These are phyloP conservation scores for Pterocles gutturalis DNA, from an alignment of 2,113 vertebrate genomes.

Conservation along the genomic window DNA sequence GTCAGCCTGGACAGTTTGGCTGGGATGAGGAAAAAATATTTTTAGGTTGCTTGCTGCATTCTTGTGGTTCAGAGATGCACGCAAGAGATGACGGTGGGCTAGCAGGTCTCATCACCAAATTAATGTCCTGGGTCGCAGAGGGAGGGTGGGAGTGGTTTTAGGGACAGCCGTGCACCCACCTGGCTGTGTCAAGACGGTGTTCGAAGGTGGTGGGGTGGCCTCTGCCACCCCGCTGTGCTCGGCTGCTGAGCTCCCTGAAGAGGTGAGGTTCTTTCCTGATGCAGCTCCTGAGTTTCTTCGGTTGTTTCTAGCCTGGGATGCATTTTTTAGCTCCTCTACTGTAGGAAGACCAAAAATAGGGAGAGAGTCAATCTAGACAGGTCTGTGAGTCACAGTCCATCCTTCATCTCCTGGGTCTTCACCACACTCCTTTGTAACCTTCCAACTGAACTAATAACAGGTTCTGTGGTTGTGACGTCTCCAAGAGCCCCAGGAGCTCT, in stretches of 20 bases:
- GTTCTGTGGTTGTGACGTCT: neutral
- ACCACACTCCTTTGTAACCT: neutral
- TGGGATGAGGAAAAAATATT: neutral
- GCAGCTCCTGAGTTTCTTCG: neutral
- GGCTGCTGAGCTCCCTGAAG: neutral
- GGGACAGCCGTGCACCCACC: constrained; percentile 10
- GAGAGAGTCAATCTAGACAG: neutral
- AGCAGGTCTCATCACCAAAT: too few relatives aligned
- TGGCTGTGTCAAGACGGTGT: neutral
- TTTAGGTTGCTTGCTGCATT: neutral
- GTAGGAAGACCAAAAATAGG: neutral
- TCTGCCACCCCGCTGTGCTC: neutral
- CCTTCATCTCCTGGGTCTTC: neutral
- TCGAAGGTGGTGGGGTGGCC: neutral
- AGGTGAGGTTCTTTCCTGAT: constrained; percentile 1
- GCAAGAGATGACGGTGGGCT: neutral
- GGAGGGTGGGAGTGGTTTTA: neutral
- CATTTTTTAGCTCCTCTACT: constrained; percentile 75
- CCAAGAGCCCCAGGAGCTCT: neutral
- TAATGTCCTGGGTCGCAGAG: neutral
- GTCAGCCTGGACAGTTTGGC: neutral
- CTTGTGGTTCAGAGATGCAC: neutral
- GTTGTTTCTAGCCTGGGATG: constrained; percentile 43
- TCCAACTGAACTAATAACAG: neutral
- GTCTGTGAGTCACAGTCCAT: neutral